Evolutionary conservation across 1,140 invertebrate genomes (phyloP).

Genomic region (Hirudo medicinalis): DNA sequence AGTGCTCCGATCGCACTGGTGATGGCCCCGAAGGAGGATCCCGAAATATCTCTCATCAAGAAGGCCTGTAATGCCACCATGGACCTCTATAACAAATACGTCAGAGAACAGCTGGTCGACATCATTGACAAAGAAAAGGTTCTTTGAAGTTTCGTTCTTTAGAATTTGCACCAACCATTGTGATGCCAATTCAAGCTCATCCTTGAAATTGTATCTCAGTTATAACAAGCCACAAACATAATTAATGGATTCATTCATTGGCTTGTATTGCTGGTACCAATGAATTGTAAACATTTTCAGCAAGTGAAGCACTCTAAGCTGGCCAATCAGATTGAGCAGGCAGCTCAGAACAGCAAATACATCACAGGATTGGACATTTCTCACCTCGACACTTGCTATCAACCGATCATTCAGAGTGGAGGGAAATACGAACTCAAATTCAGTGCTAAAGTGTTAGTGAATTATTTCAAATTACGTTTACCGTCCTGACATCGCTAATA

Average conservation of each 20-base stretch:
- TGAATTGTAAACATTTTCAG: constrained; percentile 39
- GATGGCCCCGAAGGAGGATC: constrained; percentile 87
- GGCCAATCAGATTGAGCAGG: constrained; percentile 80
- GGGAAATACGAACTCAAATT: constrained; percentile 95
- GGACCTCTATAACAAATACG: constrained; percentile 88
- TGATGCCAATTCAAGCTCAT: too few relatives aligned
- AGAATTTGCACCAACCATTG: too few relatives aligned
- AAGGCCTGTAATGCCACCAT: constrained; percentile 82
- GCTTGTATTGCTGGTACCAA: too few relatives aligned
- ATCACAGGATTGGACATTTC: constrained; percentile 67
- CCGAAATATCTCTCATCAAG: constrained; percentile 78
- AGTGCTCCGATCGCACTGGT: constrained; percentile 67
- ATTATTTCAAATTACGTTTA: too few relatives aligned
- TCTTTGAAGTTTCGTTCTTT: constrained; percentile 19
- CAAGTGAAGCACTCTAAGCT: constrained; percentile 81
- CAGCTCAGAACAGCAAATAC: constrained; percentile 71
- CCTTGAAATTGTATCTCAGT: too few relatives aligned
- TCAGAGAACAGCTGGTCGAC: constrained; percentile 95
- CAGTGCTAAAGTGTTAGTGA: constrained; percentile 55
- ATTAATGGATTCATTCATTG: too few relatives aligned
- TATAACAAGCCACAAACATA: too few relatives aligned
- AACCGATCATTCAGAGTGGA: constrained; percentile 94
- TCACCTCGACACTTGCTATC: constrained; percentile 91
- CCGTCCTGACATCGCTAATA: too few relatives aligned
- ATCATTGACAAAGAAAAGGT: constrained; percentile 90